Base-by-base conservation (phyloP, 2,113 vertebrate genomes). In the Stegastes partitus region DNA sequence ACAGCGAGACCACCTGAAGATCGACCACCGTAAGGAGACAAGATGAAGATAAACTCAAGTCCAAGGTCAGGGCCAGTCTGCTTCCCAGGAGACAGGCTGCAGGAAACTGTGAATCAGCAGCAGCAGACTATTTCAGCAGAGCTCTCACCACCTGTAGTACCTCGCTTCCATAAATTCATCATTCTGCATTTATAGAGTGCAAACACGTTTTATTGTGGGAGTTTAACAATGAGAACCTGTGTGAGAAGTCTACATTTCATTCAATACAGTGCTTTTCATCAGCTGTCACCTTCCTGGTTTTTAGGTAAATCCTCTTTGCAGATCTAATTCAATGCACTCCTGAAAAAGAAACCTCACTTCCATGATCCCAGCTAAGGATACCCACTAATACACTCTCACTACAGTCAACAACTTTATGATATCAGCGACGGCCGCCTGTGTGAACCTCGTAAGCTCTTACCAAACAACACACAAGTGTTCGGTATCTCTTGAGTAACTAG, bases 381-480 rank as follows among this genome's bases (percentile, higher is more conserved):
- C 49, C 61, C 11, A 0, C 31, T 42, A 21, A 31, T 15, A 18
- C 45, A 11, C 45, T 23, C 64, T 54, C 34, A 56, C n/a, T 16
- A 42, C 42, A 54, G 81, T 44, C 73, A 67, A 71, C 34, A 57
- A 54, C 66, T 78, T 77, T 42, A 79, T 50, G 55, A 68, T 49
- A 64, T 39, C 45, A 54, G 59, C 70, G 65, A 47, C 79, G 22
- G n/a, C 2, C n/a, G n/a, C 12, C 47, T 57, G 21, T n/a, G 69
- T 51, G 34, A 81, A 73, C 34, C 25, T 28, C 49, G 25, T 74
- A 68, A 72, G 57, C 66, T 58, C 26, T 66, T 34, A 6, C 61
- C 49, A 85, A 66, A 79, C 57, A 65, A n/a, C 28, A 81, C 39
- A 68, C 42, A 67, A 86, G 67, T 72, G 51, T 42, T 69, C 56